phyloP scores from a whole-genome alignment of 2,113 vertebrate genomes.

The Indri indri region DNA sequence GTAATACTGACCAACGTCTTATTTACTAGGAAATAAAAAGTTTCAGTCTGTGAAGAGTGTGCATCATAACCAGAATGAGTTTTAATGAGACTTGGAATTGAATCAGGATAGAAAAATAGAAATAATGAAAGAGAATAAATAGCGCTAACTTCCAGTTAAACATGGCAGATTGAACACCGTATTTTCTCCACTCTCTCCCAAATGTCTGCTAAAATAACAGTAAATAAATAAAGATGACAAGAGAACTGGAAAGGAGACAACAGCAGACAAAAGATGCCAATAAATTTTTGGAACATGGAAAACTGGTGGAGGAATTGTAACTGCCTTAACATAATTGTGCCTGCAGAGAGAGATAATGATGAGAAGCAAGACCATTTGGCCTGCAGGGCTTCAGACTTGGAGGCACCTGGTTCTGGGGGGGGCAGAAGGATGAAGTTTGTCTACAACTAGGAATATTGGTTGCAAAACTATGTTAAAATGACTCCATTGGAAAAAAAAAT shows the following conservation, averaged over 20 bases:
- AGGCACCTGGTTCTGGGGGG: neutral
- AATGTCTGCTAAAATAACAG: slow-evolving; percentile 62
- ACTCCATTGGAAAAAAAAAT: neutral
- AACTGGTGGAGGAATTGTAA: slow-evolving; percentile 26
- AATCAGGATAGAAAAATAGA: neutral
- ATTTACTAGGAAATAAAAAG: neutral
- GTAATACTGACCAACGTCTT: neutral
- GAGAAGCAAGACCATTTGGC: neutral
- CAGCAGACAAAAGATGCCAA: slow-evolving; percentile 40
- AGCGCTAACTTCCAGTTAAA: slow-evolving; percentile 49
- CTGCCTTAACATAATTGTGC: neutral
- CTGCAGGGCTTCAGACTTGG: neutral
- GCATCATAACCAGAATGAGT: neutral
- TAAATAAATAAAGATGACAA: slow-evolving; percentile 67
- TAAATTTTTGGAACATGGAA: slow-evolving; percentile 22
- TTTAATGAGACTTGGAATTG: neutral
- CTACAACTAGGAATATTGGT: neutral
- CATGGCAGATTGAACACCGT: neutral
- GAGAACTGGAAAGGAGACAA: slow-evolving; percentile 58
- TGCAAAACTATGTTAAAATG: neutral
- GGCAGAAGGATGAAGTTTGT: neutral
- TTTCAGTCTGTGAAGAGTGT: neutral
- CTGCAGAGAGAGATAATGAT: neutral
- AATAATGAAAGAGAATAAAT: slow-evolving; percentile 32
- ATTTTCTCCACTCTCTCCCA: slow-evolving; percentile 40